Conservation (phyloP, 1,140 invertebrate genomes). For the Limonius californicus region DNA sequence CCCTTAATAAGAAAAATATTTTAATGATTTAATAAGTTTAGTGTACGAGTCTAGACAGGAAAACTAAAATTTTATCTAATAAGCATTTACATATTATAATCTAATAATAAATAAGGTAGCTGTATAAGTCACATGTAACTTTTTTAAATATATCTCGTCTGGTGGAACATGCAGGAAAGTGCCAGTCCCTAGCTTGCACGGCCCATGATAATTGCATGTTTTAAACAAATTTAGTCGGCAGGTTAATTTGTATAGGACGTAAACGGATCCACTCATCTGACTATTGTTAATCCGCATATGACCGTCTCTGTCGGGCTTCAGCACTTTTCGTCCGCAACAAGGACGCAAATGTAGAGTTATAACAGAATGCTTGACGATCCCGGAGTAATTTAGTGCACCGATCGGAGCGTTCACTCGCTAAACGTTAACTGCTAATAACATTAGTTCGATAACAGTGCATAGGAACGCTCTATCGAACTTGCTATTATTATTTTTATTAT, state of each 20-base stretch:
- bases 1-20: too few species aligned
- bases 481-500: constrained; percentile 16
- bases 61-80: constrained; percentile 10
- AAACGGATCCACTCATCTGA: constrained; percentile 36
- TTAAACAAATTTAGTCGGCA: constrained; percentile 45
- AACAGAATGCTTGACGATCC: constrained; percentile 15
- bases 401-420: constrained; percentile 23
- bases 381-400: constrained; percentile 28
- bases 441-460: constrained; percentile 27
- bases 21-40: background rate
- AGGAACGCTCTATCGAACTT: constrained; percentile 10
- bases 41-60: background rate
- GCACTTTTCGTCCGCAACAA: background rate
- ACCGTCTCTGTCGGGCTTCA: background rate
- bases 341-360: constrained; percentile 9
- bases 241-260: constrained; percentile 43
- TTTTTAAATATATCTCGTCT: constrained; percentile 33
- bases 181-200: constrained; percentile 39
- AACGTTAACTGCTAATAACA: constrained; percentile 27
- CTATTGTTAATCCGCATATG: constrained; percentile 29
- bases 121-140: constrained; percentile 38
- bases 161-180: constrained; percentile 26
- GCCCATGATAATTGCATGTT: constrained; percentile 45
- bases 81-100: constrained; percentile 3
- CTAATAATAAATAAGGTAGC: constrained; percentile 8